Base-by-base conservation (phyloP, 2,888 invertebrate genomes). In the Coenonympha glycerion region DNA sequence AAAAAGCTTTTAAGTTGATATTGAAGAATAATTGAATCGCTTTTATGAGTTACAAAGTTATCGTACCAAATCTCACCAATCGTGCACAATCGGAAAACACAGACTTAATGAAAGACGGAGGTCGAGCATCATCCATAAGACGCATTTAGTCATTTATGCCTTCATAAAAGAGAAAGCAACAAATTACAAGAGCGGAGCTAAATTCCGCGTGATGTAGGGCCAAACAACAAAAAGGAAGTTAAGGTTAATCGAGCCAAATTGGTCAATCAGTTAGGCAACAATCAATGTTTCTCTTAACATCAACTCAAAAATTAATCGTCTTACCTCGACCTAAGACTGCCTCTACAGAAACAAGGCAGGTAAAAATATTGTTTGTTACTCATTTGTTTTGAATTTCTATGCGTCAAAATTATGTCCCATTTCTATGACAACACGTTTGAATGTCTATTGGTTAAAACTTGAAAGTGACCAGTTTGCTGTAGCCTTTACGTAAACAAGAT, bases 211-310 rank as follows among this genome's bases (percentile, higher is more conserved):
- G 57, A 60, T 59, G 53, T 58, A 59, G 60, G 58, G 58, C 58
- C 52, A 39, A 51, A 46, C 53, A 53, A 56, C 56, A 52, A 54
- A 60, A 59, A 52, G 44, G 56, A 57, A 55, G 58, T 60, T 64
- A 63, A 61, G 66, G 66, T 62, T 61, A 61, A 63, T 61, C 58
- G 61, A 61, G 62, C 62, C 61, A 62, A 65, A 65, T 64, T 64
- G 66, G 65, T 64, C 65, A 62, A 66, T 61, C 61, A 53, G 59
- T 63, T 63, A 59, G 62, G 60, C 58, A 60, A 61, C 56, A 49
- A 55, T 54, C 60, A 48, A 63, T 65, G 64, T 65, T 62, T 64
- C 63, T 61, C 62, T 56, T 50, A 41, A 49, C 54, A 54, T 60
- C 55, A 49, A 57, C 58, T 62, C 64, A 62, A 59, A 59, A 60